A percentile compares a stretch with the other conserved stretches of the same genome.
Evolutionary conservation across 2,797 vertebrate genomes (phyloP).

Genomic region (Melanotaenia parkinsoni): DNA sequence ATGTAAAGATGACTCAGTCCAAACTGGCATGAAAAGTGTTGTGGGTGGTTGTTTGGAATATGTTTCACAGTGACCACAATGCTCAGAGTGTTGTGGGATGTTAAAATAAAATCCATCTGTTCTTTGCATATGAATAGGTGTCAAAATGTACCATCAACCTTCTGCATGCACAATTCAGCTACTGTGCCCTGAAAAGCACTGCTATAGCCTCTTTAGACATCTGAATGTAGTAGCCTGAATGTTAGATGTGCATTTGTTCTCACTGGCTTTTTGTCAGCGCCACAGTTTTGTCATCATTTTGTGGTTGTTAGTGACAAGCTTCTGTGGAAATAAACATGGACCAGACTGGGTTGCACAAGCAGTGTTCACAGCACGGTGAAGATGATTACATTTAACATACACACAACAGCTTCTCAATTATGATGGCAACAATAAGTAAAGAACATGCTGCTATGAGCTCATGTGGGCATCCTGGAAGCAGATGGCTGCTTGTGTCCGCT

Average conservation of each 20-base stretch:
- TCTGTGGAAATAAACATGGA: conserved; percentile 8
- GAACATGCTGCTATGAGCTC: conserved; percentile 31
- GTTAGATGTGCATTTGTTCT: conserved; percentile 48
- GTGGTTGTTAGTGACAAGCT: conserved; percentile 11
- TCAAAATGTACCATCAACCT: conserved; percentile 63
- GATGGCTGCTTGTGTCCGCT: conserved; percentile 48
- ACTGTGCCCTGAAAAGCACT: conserved; percentile 56
- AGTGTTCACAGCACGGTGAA: neutral
- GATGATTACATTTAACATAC: neutral
- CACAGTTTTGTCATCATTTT: conserved; percentile 7
- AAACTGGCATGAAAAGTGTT: conserved; percentile 68
- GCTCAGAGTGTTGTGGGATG: conserved; percentile 67
- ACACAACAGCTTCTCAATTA: conserved; percentile 20
- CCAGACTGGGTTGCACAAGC: neutral
- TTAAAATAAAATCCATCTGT: conserved; percentile 72
- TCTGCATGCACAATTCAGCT: conserved; percentile 47
- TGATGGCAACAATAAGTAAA: conserved; percentile 37
- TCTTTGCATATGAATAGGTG: conserved; percentile 70
- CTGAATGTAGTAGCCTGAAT: conserved; percentile 56
- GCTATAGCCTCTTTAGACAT: conserved; percentile 55
- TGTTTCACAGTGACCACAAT: conserved; percentile 72
- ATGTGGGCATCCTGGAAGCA: conserved; percentile 38
- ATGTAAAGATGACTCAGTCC: conserved; percentile 68
- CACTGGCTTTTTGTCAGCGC: neutral
- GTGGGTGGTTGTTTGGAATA: conserved; percentile 71